Evolutionary conservation across 2,797 vertebrate species (phyloP), one percentile per base, ranked within the genome.

Genomic region (Mormyrus hasselquistii): DNA sequence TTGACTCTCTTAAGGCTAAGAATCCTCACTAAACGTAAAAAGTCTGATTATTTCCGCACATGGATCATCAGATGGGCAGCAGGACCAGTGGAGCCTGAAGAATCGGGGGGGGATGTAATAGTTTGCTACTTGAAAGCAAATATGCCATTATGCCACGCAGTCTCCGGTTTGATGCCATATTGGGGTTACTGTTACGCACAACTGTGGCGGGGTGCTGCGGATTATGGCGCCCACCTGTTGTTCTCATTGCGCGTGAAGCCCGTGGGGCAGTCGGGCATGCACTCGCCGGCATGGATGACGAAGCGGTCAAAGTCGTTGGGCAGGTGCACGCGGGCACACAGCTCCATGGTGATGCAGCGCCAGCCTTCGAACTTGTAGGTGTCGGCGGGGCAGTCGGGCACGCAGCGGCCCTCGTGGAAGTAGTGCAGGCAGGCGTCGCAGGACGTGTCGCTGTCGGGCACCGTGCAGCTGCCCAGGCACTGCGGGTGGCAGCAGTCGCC

Each of bases 321-420:
- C 47, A 95, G 95, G 89, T 96, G 97, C 90, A 98, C 96, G 53
- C 95, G 95, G 90, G 97, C 95, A 69, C 98, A 99, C 86, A 96
- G 93, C 50, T 99, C 97, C 50, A 96, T 96, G 88, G 97, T 98
- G 92, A 99, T 98, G 1, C 99, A 99, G 93, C 98, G 98, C 98
- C 98, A 99, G 93, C 98, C 98, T 93, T 99, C 97, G 0, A 99
- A 99, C 92, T 96, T 96, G 96, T 97, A 99, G 6, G 98, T 99
- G 93, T 94, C 96, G 0, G 94, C 93, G 0, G 98, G 99, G 90
- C 99, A 99, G 93, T 95, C 95, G 1, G 95, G 93, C 90, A 99
- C 95, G 9, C 99, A 99, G 91, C 94, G 95, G 0, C 95, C 97
- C 29, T 97, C 96, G 7, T 97, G 95, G 95, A 95, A 96, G 95